Evolutionary conservation across 1,140 invertebrate species (phyloP).

Genomic region (Papilio xuthus): DNA sequence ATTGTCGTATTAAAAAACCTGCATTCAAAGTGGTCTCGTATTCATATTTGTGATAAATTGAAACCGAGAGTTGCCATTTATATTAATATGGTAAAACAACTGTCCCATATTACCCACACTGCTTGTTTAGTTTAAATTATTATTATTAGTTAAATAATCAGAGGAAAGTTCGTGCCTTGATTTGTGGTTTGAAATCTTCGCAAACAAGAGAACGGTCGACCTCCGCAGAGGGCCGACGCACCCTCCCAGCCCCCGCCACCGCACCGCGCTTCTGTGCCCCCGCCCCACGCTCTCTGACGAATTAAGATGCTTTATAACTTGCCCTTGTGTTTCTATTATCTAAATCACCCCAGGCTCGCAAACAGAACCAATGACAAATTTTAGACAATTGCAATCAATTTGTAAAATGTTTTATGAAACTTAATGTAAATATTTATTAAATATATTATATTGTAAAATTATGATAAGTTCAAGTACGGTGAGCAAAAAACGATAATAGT

Average conservation of each 20-base stretch:
- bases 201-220: constrained; percentile 24
- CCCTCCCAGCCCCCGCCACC: not conserved
- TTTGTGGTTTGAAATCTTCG: constrained; percentile 54
- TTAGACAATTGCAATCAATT: not conserved
- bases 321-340: constrained; percentile 34
- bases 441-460: too few species aligned
- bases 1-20: too few species aligned
- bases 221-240: not conserved
- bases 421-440: not conserved
- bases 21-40: too few species aligned
- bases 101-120: too few species aligned
- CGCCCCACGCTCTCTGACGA: not conserved
- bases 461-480: too few species aligned
- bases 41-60: too few species aligned
- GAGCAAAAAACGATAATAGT: too few species aligned
- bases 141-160: constrained; percentile 40
- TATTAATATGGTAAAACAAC: too few species aligned
- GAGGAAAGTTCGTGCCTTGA: constrained; percentile 48
- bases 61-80: too few species aligned
- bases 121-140: not conserved
- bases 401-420: not conserved
- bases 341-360: constrained; percentile 36
- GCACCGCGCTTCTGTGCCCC: not conserved
- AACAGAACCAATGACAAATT: constrained; percentile 8
- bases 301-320: constrained; percentile 36